Evolutionary conservation across 2,113 vertebrate genomes (phyloP), one percentile per base, ranked within the genome.

Genomic region (Petaurus breviceps): DNA sequence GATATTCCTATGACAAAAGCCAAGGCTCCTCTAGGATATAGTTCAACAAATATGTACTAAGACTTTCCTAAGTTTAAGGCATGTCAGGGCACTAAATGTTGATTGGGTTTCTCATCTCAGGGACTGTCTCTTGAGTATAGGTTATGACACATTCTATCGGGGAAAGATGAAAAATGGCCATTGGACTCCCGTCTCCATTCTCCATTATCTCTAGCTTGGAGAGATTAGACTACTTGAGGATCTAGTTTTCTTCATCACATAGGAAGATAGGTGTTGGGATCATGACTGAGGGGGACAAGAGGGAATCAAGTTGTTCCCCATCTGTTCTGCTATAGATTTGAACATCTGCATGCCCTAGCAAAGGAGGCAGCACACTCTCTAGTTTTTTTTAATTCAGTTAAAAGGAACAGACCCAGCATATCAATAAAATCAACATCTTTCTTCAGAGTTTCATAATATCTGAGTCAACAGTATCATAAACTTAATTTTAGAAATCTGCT

Each of bases 401-500:
- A 22, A 84, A 43, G 37, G 37, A 84, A 22, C 19, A 84, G 37
- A 1, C 8, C 16, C 43, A 43, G 68, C 37, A 22, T 43, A 84
- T 84, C 68, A 22, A 43, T n/a, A 43, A 84, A 84, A 22, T 43
- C 43, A 84, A 19, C 11, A 55, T 91, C 31, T 51, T 91, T 93
- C 57, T 93, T 89, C 95, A 95, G 91, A 90, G 0, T 90, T 95
- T 95, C 93, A 12, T 5, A 46, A 49, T 51, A 6, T 26, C 28
- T 43, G 25, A 94, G 89, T 90, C n/a, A 96, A 90, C 52, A 57
- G 53, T 89, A 26, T 53, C 90, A 14, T 52, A 95, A 92, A 94
- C 90, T 92, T 92, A 96, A 77, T 91, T 92, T 96, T 92, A 43
- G 7, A 54, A 89, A 93, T 2, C 9, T 24, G 55, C 92, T 93